A percentile compares a stretch with the other conserved stretches of the same genome.
These are phyloP conservation scores for Brachypalpus laphriformis DNA, from an alignment of 2,888 invertebrate species.

Conservation along the genomic window DNA sequence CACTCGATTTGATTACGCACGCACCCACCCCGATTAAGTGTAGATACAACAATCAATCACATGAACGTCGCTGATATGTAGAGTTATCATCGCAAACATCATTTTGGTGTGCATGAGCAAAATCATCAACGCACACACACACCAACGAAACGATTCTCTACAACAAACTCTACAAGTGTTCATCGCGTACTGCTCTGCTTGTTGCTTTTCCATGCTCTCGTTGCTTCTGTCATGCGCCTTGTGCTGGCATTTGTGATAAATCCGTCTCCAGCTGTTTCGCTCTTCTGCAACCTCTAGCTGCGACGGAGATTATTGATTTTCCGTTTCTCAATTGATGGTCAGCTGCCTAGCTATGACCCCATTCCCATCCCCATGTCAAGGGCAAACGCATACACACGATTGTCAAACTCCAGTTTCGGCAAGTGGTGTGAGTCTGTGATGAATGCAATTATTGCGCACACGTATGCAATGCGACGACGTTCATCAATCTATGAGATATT, in stretches of 20 bases:
- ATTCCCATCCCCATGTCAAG: constrained; percentile 14
- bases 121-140: constrained; percentile 24
- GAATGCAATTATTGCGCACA: no score
- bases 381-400: neutral
- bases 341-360: neutral
- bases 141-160: constrained; percentile 21
- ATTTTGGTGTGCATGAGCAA: neutral
- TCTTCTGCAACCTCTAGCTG: neutral
- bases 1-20: neutral
- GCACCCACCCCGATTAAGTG: neutral
- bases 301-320: constrained; percentile 10
- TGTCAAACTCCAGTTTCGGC: no score
- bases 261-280: constrained; percentile 21
- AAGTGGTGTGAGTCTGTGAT: neutral
- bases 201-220: constrained; percentile 6
- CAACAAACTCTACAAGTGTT: constrained; percentile 52
- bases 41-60: neutral
- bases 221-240: constrained; percentile 39
- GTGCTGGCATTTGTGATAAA: neutral
- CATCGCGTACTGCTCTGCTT: constrained; percentile 13
- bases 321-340: neutral
- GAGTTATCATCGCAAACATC: constrained; percentile 19
- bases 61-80: neutral
- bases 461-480: no score
- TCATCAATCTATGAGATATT: constrained; percentile 22